Conservation (phyloP, 2,113 vertebrate genomes). For the Dunckerocampus dactyliophorus region DNA sequence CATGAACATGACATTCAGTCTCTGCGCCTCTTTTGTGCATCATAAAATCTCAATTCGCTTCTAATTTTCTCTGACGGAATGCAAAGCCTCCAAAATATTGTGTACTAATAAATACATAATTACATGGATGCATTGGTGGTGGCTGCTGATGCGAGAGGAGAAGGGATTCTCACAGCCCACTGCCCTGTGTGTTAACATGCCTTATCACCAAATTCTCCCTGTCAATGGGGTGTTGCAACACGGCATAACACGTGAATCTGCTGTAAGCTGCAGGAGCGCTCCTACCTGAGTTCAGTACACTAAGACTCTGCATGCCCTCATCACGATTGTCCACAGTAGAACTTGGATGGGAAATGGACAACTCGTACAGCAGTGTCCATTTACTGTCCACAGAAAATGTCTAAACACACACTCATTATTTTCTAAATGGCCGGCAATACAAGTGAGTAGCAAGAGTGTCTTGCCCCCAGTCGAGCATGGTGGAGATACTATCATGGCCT, state of each 20-base stretch:
- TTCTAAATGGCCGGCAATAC: no score
- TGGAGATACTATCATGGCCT: no score
- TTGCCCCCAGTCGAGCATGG: no score
- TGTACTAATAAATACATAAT: slow-evolving; percentile 45
- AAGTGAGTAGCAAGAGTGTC: no score
- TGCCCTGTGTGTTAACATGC: slow-evolving; percentile 49
- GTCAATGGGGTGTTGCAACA: slow-evolving; percentile 38
- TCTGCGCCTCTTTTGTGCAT: slow-evolving; percentile 5
- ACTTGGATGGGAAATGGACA: no score
- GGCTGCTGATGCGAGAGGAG: slow-evolving; percentile 51
- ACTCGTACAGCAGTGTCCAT: no score
- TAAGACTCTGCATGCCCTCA: slow-evolving; percentile 6
- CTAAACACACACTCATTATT: background rate
- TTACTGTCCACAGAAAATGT: background rate
- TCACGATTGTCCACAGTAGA: background rate
- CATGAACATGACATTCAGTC: slow-evolving; percentile 18
- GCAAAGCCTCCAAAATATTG: slow-evolving; percentile 46
- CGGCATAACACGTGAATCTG: slow-evolving; percentile 21
- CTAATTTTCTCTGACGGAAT: slow-evolving; percentile 42
- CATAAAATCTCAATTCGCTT: background rate
- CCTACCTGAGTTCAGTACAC: slow-evolving; percentile 10
- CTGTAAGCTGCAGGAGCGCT: slow-evolving; percentile 29
- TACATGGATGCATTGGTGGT: slow-evolving; percentile 30
- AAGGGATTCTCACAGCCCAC: slow-evolving; percentile 57
- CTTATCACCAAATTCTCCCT: slow-evolving; percentile 49